Evolutionary conservation across 2,113 vertebrate genomes (phyloP), one percentile per base, ranked within the genome.

Genomic region (Grallaria varia): DNA sequence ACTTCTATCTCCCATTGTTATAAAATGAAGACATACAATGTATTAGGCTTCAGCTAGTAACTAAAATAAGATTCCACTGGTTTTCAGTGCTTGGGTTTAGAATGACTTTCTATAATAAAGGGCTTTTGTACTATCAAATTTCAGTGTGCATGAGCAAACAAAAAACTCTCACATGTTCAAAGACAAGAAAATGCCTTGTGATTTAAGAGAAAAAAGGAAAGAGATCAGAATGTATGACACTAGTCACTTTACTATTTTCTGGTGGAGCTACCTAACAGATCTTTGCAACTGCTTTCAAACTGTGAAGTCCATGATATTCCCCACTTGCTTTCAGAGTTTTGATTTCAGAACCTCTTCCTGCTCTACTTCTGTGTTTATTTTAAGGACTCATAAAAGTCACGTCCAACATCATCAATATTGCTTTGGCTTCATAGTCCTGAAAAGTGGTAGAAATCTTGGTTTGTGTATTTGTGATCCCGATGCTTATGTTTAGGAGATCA

Each of bases 111-210:
- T 80, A 6, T 77, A 96, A 95, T 91, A 97, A 95, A 97, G 55
- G 87, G 53, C 84, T 94, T 95, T 91, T 96, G 95, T 97, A 72
- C 72, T 93, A 96, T 87, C 75, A 15, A 77, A 96, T 96, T 96
- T 96, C 95, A 96, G 82, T 90, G 71, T 83, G 88, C 85, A 91
- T 28, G 50, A 91, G 59, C 84, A 97, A 94, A 97, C 94, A 97
- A 97, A 96, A 95, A 96, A 76, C 91, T 87, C 90, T 87, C 90
- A 96, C 93, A 96, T 93, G 75, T 94, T 95, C 78, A 91, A 89
- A 96, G 91, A 96, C 95, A 95, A 96, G 89, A 78, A 96, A 95
- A 85, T 67, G 63, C 93, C 93, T 96, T 91, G 85, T 94, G 78
- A 80, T 88, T 90, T 91, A 96, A 96, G 75, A 62, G 82, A 89